Evolutionary conservation across 53 echinoderm and acorn worm species (phyloP).

Genomic region (Paracentrotus lividus): DNA sequence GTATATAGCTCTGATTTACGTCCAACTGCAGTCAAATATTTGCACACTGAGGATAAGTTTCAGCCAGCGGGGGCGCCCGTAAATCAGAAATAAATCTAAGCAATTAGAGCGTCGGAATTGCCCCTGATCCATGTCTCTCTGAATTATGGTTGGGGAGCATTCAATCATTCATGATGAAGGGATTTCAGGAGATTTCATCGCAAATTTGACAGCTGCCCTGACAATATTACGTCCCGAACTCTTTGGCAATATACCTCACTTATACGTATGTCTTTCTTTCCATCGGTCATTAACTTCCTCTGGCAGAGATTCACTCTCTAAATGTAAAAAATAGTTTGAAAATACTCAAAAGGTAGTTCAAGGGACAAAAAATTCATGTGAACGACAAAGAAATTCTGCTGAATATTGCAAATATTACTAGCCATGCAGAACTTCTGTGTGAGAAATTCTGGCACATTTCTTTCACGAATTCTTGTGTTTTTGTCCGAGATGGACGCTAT

Average conservation of each 20-base stretch:
- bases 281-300: neutral
- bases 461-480: no score
- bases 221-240: slow-evolving; percentile 12
- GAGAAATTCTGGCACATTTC: no score
- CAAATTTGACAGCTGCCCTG: slow-evolving; percentile 36
- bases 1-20: slow-evolving; percentile 4
- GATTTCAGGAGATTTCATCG: neutral
- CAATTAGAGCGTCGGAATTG: slow-evolving; percentile 16
- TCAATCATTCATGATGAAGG: slow-evolving; percentile 55
- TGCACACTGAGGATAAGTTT: slow-evolving; percentile 29
- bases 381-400: no score
- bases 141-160: slow-evolving; percentile 11
- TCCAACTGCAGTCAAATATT: slow-evolving; percentile 46
- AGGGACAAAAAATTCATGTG: no score
- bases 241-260: neutral
- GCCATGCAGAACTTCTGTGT: no score
- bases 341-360: no score
- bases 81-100: slow-evolving; percentile 54
- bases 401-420: no score
- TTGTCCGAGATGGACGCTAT: no score
- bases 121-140: slow-evolving; percentile 23
- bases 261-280: neutral
- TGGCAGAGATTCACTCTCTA: neutral
- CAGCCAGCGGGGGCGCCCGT: slow-evolving; percentile 48
- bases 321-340: no score